Base-by-base conservation (phyloP, 2,797 vertebrate species). In the Epinephelus coioides region DNA sequence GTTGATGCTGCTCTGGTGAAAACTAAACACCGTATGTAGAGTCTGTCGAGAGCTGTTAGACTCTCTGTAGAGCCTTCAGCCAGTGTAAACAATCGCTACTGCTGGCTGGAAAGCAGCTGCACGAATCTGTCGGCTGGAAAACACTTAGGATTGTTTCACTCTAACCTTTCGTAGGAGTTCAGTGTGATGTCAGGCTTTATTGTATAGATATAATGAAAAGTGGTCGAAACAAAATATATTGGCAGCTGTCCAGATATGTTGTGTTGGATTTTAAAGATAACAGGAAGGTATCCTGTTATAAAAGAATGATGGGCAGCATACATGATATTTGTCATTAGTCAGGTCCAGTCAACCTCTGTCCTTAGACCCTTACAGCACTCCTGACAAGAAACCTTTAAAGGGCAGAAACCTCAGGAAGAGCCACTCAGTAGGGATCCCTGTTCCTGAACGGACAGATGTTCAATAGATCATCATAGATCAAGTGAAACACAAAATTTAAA, bases 1-100 rank as follows among this genome's bases (percentile, higher is more conserved):
- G 81, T 73, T 67, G 69, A 71, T 69, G 65, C 69, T 14, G 64
- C 81, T 85, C 76, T 71, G 51, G 72, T 73, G 84, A 54, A 63
- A 88, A 72, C 59, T 62, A 70, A 82, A 75, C 55, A 50, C 43
- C 57, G 47, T 21, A 69, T 79, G 81, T 40, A 15, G 59, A 75
- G 65, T 74, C 69, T 76, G 55, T 40, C 14, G 70, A 66, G 81
- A 56, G 78, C 46, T 53, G 77, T 72, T 74, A 54, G 75, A 60
- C 59, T 78, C 54, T 80, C 69, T 76, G 72, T 44, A 65, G 71
- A 72, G 63, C 63, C 55, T 49, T 30, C 49, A 68, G 38, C 25
- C 43, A 18, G 46, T 56, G 65, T 66, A 66, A 81, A 80, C 71
- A 81, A 62, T 63, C 47, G 40, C 27, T 21, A 6, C 66, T 62